Evolutionary conservation across 2,888 invertebrate species (phyloP), one percentile per base, ranked within the genome.

Genomic region (Platycheirus rosarum): DNA sequence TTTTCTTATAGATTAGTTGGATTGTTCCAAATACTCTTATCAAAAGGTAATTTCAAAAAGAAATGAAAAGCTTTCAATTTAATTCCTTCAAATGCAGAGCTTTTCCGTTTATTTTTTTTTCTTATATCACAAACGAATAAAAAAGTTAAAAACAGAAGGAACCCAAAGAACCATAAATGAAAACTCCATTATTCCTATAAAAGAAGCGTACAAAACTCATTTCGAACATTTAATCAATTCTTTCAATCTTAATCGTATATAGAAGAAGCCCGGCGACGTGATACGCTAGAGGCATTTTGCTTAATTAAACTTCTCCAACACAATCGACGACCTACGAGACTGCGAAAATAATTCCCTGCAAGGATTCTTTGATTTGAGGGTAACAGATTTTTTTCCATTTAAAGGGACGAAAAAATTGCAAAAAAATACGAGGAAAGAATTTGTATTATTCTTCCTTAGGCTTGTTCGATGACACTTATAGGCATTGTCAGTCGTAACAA

Each of bases 231-330:
- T 79, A 79, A 79, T 79, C 79, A 79, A 75, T 79, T 79, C 79
- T 37, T 60, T 75, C 69, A 80, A 80, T 80, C 75, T 80, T 75
- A 80, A 80, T 80, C 75, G 69, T 32, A 18, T 57, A 42, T 7
- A 53, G 6, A 32, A 49, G 55, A 62, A 53, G 18, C 29, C n/a
- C 18, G 74, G 53, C 69, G 49, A 79, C 79, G 69, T 80, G 75
- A 80, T 80, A 63, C 79, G 79, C 79, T 70, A 18, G 46, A 75
- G 69, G 79, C 69, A 37, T 80, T 80, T 69, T 69, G 75, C 79
- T 80, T 80, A 80, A 80, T 80, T 80, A 80, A 80, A 80, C 78
- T 74, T 74, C 48, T 62, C 14, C 51, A 60, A 78, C 76, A 71
- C 76, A 77, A 71, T 71, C 71, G 71, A 65, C 65, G 44, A 71